Evolutionary conservation across 1,140 invertebrate species (phyloP).

Genomic region (Meloidogyne floridensis): DNA sequence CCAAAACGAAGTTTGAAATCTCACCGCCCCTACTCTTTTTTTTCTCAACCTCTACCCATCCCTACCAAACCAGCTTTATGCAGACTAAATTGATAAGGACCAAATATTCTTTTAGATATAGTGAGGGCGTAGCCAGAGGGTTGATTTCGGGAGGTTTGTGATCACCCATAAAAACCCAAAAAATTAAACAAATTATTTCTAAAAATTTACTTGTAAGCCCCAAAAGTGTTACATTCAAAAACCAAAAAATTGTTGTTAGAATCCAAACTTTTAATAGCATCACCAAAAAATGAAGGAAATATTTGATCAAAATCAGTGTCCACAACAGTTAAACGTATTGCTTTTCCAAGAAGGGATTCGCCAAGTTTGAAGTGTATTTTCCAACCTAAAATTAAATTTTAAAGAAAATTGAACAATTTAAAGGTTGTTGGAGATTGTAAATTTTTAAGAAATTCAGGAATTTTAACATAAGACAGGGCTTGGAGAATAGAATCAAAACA

Average conservation of each 20-base stretch:
- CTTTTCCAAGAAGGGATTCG: constrained; percentile 32
- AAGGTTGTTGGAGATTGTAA: too few relatives aligned
- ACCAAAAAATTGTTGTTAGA: constrained; percentile 19
- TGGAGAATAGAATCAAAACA: neutral
- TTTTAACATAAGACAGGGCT: too few relatives aligned
- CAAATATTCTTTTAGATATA: too few relatives aligned
- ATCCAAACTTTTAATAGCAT: constrained; percentile 38
- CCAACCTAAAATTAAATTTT: constrained; percentile 38
- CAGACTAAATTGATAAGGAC: too few relatives aligned
- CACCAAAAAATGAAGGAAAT: neutral
- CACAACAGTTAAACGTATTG: constrained; percentile 26
- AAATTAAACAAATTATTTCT: neutral
- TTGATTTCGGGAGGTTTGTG: too few relatives aligned
- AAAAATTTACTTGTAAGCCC: constrained; percentile 43
- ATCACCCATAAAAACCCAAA: neutral
- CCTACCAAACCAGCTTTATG: too few relatives aligned
- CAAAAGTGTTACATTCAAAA: constrained; percentile 44
- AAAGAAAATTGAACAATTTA: neutral
- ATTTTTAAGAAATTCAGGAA: too few relatives aligned
- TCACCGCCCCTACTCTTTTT: too few relatives aligned
- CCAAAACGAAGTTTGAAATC: too few relatives aligned
- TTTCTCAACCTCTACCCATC: too few relatives aligned
- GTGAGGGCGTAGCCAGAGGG: too few relatives aligned
- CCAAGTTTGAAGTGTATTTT: constrained; percentile 42
- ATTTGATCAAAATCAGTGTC: constrained; percentile 20